Evolutionary conservation across 2,113 vertebrate species (phyloP), one percentile per base, ranked within the genome.

Genomic region (Strigops habroptila): DNA sequence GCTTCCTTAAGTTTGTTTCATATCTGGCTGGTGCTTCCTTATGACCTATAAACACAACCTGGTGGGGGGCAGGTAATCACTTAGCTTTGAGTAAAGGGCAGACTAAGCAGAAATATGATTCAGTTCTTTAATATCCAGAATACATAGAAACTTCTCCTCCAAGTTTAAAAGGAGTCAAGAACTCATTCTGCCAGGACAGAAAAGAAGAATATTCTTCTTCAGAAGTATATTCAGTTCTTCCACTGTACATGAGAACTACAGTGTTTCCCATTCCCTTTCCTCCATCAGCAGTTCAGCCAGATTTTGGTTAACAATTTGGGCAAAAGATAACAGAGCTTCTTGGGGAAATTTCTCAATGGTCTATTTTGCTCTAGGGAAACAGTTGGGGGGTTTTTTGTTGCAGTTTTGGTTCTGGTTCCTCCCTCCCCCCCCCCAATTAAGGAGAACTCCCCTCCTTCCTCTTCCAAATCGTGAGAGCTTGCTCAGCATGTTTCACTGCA

Each of bases 231-330:
- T 73, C 31, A 43, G 31, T 43, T 90, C 48, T 57, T 57, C 46
- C 44, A 27, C 0, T 0, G 28, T 7, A 53, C 1, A 0, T 3
- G 23, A 82, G 21, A 48, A 31, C 25, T 21, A 35, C 8, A 3
- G 30, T 0, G 6, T 11, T 78, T 65, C 25, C 67, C 22, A 30
- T 12, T 57, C 46, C 14, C n/a, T 21, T 25, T 51, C 30, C 25
- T n/a, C 63, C 19, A 17, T 1, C 4, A 87, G 31, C 18, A 37
- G 14, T 79, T 86, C 24, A 75, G 55, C 17, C 43, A 43, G 30
- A n/a, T 24, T 82, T 35, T 31, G 27, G 37, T 82, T 88, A 46
- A 43, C 12, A 18, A 3, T 21, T 25, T 27, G 44, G 17, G n/a
- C 17, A 76, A 48, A 82, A 64, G 18, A 15, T 12, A 70, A 2